Conservation (phyloP, 2,888 invertebrate genomes). For the Timema podura region DNA sequence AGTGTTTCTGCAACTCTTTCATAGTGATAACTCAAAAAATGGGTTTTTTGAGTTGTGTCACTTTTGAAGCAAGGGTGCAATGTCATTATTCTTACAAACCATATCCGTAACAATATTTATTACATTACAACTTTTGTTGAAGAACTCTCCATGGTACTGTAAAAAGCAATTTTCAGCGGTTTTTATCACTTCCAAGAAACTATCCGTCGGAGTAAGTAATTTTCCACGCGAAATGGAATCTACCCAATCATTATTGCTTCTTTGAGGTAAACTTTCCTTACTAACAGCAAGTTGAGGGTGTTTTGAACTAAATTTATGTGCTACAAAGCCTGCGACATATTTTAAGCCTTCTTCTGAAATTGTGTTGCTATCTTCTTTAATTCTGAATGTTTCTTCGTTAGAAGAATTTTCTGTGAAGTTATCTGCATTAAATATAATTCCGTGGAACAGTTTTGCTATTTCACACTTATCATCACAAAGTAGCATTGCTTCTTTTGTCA, state of each 20-base stretch:
- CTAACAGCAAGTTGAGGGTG: background rate
- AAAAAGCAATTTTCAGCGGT: background rate
- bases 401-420: background rate
- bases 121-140: background rate
- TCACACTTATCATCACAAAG: background rate
- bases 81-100: background rate
- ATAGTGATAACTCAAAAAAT: too few species aligned
- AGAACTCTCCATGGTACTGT: background rate
- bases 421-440: background rate
- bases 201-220: background rate
- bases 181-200: background rate
- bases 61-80: too few species aligned
- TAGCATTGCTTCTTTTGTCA: background rate
- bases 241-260: background rate
- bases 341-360: background rate
- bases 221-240: background rate
- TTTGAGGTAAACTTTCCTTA: background rate
- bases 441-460: background rate
- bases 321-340: background rate
- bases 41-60: too few species aligned
- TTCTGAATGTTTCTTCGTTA: background rate
- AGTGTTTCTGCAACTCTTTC: too few species aligned
- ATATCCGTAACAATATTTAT: background rate
- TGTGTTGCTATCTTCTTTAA: background rate
- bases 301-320: background rate